Base-by-base conservation (phyloP, 2,113 vertebrate genomes). In the Anser cygnoides region DNA sequence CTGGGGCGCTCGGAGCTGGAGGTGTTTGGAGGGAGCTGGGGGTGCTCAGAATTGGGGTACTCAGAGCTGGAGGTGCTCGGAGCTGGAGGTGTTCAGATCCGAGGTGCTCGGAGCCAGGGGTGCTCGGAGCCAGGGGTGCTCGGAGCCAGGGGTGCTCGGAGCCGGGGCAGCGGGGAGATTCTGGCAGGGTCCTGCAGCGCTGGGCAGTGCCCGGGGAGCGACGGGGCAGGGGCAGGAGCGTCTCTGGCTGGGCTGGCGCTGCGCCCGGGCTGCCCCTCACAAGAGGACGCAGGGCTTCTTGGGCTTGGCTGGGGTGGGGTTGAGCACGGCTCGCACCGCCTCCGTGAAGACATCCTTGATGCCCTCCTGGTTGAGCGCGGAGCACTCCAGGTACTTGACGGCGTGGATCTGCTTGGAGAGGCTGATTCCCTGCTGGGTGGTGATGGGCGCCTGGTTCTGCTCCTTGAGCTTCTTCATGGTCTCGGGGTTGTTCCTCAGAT, bases 291-390 rank as follows among this genome's bases (percentile, higher is more conserved):
- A 99, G 84, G 95, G 95, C 88, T 71, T 98, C 96, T 99, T 99
- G 84, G 66, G 86, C 90, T 97, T 97, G 84, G 97, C 37, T 0
- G 99, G 99, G 52, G 92, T 93, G 0, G 99, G 99, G 98, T 99
- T 99, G 95, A 99, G 98, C 92, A 98, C 99, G 7, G 99, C 98
- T 54, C 98, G 93, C 75, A 99, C 99, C 0, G 98, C 98, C 92
- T 99, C 99, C 0, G 97, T 95, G 58, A 99, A 99, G 95, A 99
- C 99, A 77, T 99, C 99, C 94, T 99, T 99, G 94, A 99, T 99
- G 72, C 99, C 99, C 21, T 99, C 99, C 97, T 99, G 99, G 97
- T 99, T 99, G 88, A 99, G 98, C 3, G 99, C 99, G 0, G 99
- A 99, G 90, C 99, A 99, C 97, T 99, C 99, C 97, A 99, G 95